Conservation (phyloP, 1,140 invertebrate genomes). For the Centruroides vittatus region DNA sequence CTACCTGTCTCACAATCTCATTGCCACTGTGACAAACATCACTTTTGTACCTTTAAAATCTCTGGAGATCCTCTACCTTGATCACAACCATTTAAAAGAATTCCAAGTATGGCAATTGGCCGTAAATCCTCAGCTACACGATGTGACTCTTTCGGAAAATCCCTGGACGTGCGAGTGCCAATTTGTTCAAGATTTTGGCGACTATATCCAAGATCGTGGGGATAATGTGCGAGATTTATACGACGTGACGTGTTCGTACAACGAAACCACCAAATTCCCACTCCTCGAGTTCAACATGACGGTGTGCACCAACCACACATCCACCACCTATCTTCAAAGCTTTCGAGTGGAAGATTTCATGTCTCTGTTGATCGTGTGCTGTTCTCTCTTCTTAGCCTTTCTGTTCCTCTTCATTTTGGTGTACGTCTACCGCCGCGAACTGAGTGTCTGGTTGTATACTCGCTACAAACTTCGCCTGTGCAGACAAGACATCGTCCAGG, state of each 20-base stretch:
- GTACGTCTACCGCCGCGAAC: conserved; percentile 56
- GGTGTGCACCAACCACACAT: conserved; percentile 20
- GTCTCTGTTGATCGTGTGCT: conserved; percentile 4
- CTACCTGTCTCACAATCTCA: conserved; percentile 71
- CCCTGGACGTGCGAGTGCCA: conserved; percentile 35
- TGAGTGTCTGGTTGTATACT: conserved; percentile 78
- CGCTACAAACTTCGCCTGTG: conserved; percentile 63
- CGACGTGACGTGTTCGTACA: conserved; percentile 18
- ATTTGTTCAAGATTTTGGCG: conserved; percentile 25
- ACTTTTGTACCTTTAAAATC: conserved; percentile 61
- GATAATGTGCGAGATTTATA: conserved; percentile 21
- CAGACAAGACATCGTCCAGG: conserved; percentile 1
- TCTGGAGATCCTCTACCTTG: conserved; percentile 64
- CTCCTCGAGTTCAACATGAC: conserved; percentile 15
- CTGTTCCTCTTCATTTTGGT: conserved; percentile 19
- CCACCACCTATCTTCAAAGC: conserved; percentile 16
- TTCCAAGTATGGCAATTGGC: conserved; percentile 42
- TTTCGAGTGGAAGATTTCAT: conserved; percentile 9
- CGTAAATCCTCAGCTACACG: conserved; percentile 26
- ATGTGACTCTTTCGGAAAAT: conserved; percentile 28
- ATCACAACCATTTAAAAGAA: conserved; percentile 60
- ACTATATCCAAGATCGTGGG: conserved; percentile 25
- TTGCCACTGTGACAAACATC: conserved; percentile 59
- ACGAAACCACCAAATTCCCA: conserved; percentile 8
- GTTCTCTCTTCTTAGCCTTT: conserved; percentile 11